Conservation (phyloP, 2,113 vertebrate genomes). For the Spilogale gracilis region DNA sequence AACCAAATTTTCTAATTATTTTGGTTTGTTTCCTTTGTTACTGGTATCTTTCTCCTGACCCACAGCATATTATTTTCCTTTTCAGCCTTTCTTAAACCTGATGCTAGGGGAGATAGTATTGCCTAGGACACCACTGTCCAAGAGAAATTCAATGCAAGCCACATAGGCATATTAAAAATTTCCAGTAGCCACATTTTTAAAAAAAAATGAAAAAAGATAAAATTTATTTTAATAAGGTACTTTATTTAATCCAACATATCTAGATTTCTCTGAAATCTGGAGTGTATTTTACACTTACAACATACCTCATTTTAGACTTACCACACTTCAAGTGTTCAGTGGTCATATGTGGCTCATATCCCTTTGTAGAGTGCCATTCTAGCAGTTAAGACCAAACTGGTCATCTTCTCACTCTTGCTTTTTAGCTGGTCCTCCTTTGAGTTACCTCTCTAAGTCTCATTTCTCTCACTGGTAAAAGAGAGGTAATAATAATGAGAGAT, state of each 20-base stretch:
- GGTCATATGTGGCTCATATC: fast-evolving
- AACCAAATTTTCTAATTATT: not conserved
- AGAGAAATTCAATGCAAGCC: not conserved
- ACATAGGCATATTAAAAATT: not conserved
- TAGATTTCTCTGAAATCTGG: not conserved
- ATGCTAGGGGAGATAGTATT: not conserved
- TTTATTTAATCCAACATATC: not conserved
- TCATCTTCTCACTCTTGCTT: not conserved
- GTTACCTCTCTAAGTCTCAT: not conserved
- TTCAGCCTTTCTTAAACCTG: not conserved
- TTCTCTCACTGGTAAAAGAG: not conserved
- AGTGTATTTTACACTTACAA: not conserved
- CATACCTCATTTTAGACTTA: not conserved
- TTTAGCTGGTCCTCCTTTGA: not conserved
- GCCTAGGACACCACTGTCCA: not conserved
- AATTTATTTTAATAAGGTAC: not conserved
- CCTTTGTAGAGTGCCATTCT: not conserved
- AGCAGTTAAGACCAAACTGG: not conserved
- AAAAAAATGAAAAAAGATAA: not conserved
- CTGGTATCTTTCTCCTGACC: not conserved
- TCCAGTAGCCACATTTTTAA: not conserved
- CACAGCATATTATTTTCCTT: not conserved
- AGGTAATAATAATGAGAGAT: not conserved
- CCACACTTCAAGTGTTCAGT: not conserved
- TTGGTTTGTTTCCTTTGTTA: not conserved